Percentiles rank a stretch among this genome's conserved stretches.
These are phyloP conservation scores for Pandemis cinnamomeana DNA, from an alignment of 2,888 invertebrate species.

Conservation along the genomic window DNA sequence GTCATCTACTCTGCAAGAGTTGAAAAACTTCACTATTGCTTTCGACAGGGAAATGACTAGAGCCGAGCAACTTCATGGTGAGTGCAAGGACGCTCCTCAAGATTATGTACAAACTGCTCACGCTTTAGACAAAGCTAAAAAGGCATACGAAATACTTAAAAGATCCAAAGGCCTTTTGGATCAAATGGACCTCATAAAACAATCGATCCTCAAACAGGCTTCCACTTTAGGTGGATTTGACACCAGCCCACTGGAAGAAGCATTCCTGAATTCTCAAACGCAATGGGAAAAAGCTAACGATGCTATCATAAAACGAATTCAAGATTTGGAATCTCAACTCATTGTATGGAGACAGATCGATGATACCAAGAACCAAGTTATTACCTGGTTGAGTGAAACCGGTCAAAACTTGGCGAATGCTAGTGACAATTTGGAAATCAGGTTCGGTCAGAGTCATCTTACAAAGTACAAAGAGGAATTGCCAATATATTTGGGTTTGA, in stretches of 20 bases:
- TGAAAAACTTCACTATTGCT: constrained; percentile 89
- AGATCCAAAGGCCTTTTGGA: constrained; percentile 90
- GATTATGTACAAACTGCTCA: constrained; percentile 90
- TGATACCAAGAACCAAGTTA: constrained; percentile 92
- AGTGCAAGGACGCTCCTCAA: constrained; percentile 87
- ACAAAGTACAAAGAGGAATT: constrained; percentile 94
- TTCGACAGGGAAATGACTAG: constrained; percentile 88
- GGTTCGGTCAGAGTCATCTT: constrained; percentile 90
- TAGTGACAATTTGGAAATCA: constrained; percentile 91
- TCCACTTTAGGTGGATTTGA: constrained; percentile 88
- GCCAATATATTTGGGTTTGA: constrained; percentile 90
- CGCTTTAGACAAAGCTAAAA: constrained; percentile 89
- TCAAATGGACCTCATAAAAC: constrained; percentile 90
- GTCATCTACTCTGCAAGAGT: constrained; percentile 89
- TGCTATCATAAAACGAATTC: constrained; percentile 88
- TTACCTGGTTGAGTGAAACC: constrained; percentile 93
- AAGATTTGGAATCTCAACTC: constrained; percentile 93
- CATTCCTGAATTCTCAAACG: constrained; percentile 86
- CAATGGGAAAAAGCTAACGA: constrained; percentile 90
- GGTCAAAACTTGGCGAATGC: constrained; percentile 91
- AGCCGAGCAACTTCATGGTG: constrained; percentile 87
- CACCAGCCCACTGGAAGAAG: constrained; percentile 83
- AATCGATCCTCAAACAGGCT: constrained; percentile 88
- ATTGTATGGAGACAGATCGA: constrained; percentile 97
- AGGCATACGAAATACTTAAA: constrained; percentile 89